These are phyloP conservation scores for Drosophila peninsularis DNA, from an alignment of 2,888 invertebrate species.

Conservation along the genomic window DNA sequence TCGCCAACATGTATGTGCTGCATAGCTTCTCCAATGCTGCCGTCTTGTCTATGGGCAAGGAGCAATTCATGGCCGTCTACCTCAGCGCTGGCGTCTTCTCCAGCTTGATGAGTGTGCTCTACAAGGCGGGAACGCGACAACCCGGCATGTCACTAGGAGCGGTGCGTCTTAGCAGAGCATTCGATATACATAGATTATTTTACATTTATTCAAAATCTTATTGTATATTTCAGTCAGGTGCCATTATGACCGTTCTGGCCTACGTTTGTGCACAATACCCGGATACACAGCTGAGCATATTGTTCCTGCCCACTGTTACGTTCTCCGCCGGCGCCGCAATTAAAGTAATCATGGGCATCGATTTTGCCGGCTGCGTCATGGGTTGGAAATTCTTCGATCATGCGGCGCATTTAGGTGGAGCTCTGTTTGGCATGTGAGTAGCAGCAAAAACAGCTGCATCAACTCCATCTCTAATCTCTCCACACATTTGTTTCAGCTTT, in stretches of 20 bases:
- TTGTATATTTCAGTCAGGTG: conserved; percentile 91
- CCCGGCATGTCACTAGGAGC: conserved; percentile 95
- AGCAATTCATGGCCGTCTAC: conserved; percentile 96
- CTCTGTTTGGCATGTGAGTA: conserved; percentile 93
- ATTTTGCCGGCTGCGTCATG: conserved; percentile 92
- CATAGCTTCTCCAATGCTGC: conserved; percentile 90
- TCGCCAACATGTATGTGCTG: conserved; percentile 98
- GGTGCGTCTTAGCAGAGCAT: conserved; percentile 87
- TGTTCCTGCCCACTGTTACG: conserved; percentile 94
- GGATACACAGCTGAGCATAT: conserved; percentile 93
- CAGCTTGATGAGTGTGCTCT: conserved; percentile 92
- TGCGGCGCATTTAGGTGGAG: conserved; percentile 99
- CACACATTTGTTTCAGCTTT: conserved; percentile 62
- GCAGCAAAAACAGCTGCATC: background rate
- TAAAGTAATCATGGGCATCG: conserved; percentile 93
- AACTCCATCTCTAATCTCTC: background rate
- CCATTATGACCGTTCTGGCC: conserved; percentile 95
- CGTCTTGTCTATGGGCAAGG: conserved; percentile 91
- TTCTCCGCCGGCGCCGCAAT: conserved; percentile 95
- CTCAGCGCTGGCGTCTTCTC: conserved; percentile 94
- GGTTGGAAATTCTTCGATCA: conserved; percentile 98
- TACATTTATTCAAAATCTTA: conserved; percentile 2
- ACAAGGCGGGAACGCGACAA: conserved; percentile 89
- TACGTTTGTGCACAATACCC: conserved; percentile 95
- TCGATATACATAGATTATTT: background rate